These are phyloP conservation scores for Aspidapion aeneum DNA, from an alignment of 2,888 invertebrate species.

Conservation along the genomic window DNA sequence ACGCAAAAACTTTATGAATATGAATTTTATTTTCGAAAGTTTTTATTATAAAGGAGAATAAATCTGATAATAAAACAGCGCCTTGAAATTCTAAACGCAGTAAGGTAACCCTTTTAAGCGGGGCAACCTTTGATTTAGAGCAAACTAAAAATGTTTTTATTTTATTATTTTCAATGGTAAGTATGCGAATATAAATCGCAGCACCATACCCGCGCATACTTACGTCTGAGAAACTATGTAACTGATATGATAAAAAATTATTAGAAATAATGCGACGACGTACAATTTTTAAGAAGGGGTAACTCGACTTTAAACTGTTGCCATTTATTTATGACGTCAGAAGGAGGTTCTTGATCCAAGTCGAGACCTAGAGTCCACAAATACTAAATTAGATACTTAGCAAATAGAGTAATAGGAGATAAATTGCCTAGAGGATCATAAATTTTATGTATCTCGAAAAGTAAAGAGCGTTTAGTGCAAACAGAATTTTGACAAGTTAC, in stretches of 20 bases:
- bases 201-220: not conserved
- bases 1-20: no score
- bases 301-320: not conserved
- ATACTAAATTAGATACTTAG: not conserved
- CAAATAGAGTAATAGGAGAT: not conserved
- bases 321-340: not conserved
- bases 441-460: not conserved
- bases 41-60: no score
- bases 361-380: not conserved
- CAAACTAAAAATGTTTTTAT: not conserved
- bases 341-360: not conserved
- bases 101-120: not conserved
- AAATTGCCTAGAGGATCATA: not conserved
- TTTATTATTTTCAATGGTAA: not conserved
- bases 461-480: not conserved
- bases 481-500: not conserved
- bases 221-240: not conserved
- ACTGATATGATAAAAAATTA: not conserved
- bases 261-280: not conserved
- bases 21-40: no score
- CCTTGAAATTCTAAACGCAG: not conserved
- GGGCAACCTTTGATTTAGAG: not conserved
- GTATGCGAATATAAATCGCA: not conserved
- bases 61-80: not conserved
- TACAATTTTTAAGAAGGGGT: not conserved